Evolutionary conservation across 2,113 vertebrate genomes (phyloP).

Genomic region (Lynx canadensis): DNA sequence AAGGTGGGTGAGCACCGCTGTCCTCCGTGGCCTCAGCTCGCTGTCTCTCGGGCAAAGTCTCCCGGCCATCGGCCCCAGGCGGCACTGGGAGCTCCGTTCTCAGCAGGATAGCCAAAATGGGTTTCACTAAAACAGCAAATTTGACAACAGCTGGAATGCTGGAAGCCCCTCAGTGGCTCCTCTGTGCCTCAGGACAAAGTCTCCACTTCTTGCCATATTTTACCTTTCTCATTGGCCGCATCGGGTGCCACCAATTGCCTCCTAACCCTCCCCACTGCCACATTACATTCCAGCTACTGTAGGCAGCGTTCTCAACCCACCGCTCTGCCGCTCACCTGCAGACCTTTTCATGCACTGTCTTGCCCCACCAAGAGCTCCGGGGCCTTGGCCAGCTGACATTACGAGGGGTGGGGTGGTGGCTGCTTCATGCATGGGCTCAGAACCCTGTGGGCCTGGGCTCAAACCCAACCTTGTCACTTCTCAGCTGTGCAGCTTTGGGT

Average conservation of each 20-base stretch:
- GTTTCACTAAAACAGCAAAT: too few relatives aligned
- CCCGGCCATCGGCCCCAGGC: background rate
- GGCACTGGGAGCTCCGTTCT: too few relatives aligned
- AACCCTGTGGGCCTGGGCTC: background rate
- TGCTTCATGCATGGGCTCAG: background rate
- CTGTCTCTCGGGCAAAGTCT: too few relatives aligned
- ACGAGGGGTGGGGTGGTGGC: accelerated
- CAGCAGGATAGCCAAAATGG: accelerated
- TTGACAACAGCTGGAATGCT: background rate
- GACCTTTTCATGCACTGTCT: background rate
- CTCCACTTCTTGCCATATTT: background rate
- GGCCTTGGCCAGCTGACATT: background rate
- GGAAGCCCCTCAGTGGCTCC: too few relatives aligned
- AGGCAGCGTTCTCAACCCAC: background rate
- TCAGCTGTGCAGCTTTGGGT: background rate
- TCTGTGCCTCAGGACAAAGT: background rate
- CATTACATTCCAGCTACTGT: accelerated
- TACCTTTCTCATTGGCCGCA: background rate
- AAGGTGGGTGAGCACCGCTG: accelerated
- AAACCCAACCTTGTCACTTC: background rate
- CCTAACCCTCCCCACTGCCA: background rate
- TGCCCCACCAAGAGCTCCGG: too few relatives aligned
- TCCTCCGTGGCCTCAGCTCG: background rate
- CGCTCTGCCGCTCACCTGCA: background rate
- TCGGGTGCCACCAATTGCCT: background rate